Evolutionary conservation across 2,888 invertebrate genomes (phyloP), one percentile per base, ranked within the genome.

Genomic region (Capitulum mitella): DNA sequence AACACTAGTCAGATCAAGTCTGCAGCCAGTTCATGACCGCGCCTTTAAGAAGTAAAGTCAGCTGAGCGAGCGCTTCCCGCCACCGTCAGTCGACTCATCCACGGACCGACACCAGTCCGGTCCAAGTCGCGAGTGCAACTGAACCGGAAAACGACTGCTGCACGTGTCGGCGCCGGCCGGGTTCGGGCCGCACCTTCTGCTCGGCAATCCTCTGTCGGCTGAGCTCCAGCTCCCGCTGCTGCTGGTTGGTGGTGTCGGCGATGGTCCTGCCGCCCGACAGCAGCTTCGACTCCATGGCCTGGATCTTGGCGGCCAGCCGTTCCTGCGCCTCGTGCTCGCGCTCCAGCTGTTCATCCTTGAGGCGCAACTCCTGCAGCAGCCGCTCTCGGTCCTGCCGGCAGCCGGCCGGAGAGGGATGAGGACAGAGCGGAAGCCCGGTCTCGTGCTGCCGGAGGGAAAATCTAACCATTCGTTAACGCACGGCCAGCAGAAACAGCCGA

Each of bases 201-300:
- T 97, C 97, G 0, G 95, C 92, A 80, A 99, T 94, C 87, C 98
- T 97, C 76, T 90, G 88, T 80, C 92, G 89, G 80, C 92, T 90
- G 85, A 93, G 92, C 84, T 98, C 95, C 78, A 99, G 87, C 79
- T 93, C 93, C 82, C 92, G 88, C 85, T 97, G 95, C 83, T 96
- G 95, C 85, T 97, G 94, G 85, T 95, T 95, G 34, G 98, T 95
- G 84, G 97, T 94, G 86, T 97, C 96, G 64, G 98, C 90, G 79
- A 99, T 93, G 85, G 97, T 96, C 85, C 94, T 94, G 1, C 95
- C 96, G 78, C 98, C 98, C 83, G 93, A 92, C 78, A 99, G 91
- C 85, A 99, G 90, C 84, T 98, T 94, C 84, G 95, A 95, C 86
- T 99, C 98, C 84, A 99, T 89, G 80, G 93, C 91, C 79, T 90